Evolutionary conservation across 2,888 invertebrate genomes (phyloP), one percentile per base, ranked within the genome.

Genomic region (Microplitis manilae): DNA sequence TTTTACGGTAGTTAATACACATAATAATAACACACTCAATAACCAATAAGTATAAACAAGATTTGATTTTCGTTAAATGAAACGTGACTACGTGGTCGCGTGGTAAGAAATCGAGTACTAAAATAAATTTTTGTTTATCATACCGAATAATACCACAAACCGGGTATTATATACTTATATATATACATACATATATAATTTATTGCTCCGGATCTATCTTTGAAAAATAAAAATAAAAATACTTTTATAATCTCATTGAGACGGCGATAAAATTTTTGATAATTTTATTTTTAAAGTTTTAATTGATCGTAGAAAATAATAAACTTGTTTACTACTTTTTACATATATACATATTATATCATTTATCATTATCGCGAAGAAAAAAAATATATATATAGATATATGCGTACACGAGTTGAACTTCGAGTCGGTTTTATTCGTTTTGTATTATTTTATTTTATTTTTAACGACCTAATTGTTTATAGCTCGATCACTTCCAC

Each of bases 41-140:
- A 76, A 77, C 64, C 76, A 72, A 76, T 41, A 78, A 79, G 77
- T 82, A 79, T 81, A 79, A 82, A 80, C 82, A 81, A 81, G 81
- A 80, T 79, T 82, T 81, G 80, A 82, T 82, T 82, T 81, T 81
- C 81, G 79, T 81, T 77, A 80, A 78, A 75, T 79, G 78, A 79
- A 80, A 82, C 82, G 82, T 82, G 82, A 82, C 82, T 82, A 74
- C 77, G 79, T 73, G 73, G 59, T 71, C 73, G 76, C 68, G 62
- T 69, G 78, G 61, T 64, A 77, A 75, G 73, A 76, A 75, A 73
- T 76, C 73, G 30, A 79, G 77, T 82, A 82, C 81, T 73, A 82
- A 82, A 82, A 82, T 82, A 82, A 74, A 79, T 77, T 80, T 77
- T 81, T 82, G 82, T 82, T 82, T 82, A 79, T 79, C 73, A 76